Conservation (phyloP, 2,888 invertebrate genomes). For the Morpho achilles region DNA sequence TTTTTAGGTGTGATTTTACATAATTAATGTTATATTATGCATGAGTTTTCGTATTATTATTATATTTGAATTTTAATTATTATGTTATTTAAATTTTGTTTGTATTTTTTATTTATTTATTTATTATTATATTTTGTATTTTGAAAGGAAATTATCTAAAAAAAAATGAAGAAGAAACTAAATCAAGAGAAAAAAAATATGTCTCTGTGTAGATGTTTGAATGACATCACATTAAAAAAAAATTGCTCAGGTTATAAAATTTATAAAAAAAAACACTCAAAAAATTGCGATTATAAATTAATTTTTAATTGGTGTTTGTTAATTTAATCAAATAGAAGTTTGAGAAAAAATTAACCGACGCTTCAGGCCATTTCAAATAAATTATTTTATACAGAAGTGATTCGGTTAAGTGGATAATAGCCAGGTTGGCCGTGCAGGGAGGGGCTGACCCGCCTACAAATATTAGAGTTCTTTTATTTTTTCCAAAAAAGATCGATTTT, state of each 20-base stretch:
- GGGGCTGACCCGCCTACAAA: conserved; percentile 60
- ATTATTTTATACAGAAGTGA: conserved; percentile 69
- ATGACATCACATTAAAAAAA: neutral
- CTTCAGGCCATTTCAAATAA: conserved; percentile 26
- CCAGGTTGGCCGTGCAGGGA: conserved; percentile 56
- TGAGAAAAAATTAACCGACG: conserved; percentile 5
- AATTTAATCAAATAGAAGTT: conserved; percentile 6
- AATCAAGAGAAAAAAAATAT: no score
- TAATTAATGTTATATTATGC: no score
- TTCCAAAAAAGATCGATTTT: conserved; percentile 22
- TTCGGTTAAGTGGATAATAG: conserved; percentile 73
- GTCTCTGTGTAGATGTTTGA: no score
- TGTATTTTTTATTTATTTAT: no score
- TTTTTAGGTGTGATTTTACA: neutral
- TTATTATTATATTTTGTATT: no score
- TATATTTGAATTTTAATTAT: no score
- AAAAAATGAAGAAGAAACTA: no score
- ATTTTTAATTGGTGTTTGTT: conserved; percentile 8
- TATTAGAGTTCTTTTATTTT: conserved; percentile 46
- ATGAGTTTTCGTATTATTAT: no score
- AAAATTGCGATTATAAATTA: conserved; percentile 1
- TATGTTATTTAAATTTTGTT: no score
- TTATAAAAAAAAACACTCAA: neutral
- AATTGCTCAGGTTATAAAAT: no score
- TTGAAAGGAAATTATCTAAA: no score